Percentiles rank a stretch among this genome's conserved stretches.
Conservation (phyloP, 1,140 invertebrate species). For the Hypsibius dujardini region DNA sequence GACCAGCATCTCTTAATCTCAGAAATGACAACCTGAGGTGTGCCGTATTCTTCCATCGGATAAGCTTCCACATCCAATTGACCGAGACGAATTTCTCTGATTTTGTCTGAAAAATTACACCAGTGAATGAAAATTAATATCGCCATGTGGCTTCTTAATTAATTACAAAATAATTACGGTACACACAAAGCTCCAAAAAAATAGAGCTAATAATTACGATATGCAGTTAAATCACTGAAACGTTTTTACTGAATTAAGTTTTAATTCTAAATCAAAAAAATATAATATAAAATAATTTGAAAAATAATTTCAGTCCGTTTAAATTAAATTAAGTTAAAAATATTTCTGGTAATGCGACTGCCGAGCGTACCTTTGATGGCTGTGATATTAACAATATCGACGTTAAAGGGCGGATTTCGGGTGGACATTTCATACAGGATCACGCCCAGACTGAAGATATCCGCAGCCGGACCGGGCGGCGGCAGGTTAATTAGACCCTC, state of each 20-base stretch:
- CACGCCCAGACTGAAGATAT: conserved; percentile 5
- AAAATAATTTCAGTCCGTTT: background rate
- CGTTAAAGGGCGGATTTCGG: background rate
- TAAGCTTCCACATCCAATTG: background rate
- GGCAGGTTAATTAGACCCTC: background rate
- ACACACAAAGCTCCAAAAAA: background rate
- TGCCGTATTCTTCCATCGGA: background rate
- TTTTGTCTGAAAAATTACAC: no score
- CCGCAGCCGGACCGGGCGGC: background rate
- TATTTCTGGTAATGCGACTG: background rate
- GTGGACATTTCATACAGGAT: conserved; percentile 1
- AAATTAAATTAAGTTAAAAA: background rate
- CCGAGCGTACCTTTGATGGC: background rate
- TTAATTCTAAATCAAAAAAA: background rate
- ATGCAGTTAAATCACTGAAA: background rate
- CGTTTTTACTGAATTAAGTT: background rate
- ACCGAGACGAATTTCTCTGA: background rate
- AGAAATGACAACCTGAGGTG: background rate
- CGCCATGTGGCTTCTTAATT: no score
- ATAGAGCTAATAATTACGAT: background rate
- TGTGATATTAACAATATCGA: background rate
- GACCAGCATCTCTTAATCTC: background rate
- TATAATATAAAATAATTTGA: background rate
- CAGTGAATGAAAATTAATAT: no score
- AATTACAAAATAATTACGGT: background rate